Conservation (phyloP, 2,888 invertebrate genomes). For the Palloptera scutellata region DNA sequence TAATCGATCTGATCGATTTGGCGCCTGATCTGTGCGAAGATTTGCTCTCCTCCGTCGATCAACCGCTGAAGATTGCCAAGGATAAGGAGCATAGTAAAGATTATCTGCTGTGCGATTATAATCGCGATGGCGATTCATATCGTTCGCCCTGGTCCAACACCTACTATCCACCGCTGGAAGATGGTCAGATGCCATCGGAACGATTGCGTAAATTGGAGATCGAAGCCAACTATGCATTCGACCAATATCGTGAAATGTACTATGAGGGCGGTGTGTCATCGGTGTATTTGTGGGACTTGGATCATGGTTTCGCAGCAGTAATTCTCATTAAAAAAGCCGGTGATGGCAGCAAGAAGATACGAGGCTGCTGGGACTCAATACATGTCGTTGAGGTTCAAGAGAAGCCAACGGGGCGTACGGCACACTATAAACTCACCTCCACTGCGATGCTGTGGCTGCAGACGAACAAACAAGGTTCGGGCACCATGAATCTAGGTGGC, state of each 20-base stretch:
- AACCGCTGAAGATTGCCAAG: conserved; percentile 96
- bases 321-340: conserved; percentile 99
- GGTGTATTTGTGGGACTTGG: conserved; percentile 99
- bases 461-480: conserved; percentile 94
- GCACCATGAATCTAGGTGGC: conserved; percentile 99
- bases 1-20: conserved; percentile 96
- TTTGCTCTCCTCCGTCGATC: conserved; percentile 95
- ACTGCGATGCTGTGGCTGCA: conserved; percentile 99
- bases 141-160: conserved; percentile 99
- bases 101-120: conserved; percentile 98
- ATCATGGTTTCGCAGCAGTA: conserved; percentile 97
- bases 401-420: conserved; percentile 90
- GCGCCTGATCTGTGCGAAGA: conserved; percentile 97
- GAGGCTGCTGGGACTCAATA: conserved; percentile 99
- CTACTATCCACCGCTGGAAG: conserved; percentile 96
- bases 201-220: conserved; percentile 93
- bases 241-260: conserved; percentile 98
- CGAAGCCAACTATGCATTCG: conserved; percentile 98
- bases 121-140: conserved; percentile 98
- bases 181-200: conserved; percentile 98
- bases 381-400: conserved; percentile 99
- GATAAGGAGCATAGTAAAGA: conserved; percentile 96
- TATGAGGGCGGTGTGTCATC: conserved; percentile 99
- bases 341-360: conserved; percentile 97
- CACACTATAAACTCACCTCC: conserved; percentile 98